Conservation (phyloP, 2,113 vertebrate species). For the Lepus americanus region DNA sequence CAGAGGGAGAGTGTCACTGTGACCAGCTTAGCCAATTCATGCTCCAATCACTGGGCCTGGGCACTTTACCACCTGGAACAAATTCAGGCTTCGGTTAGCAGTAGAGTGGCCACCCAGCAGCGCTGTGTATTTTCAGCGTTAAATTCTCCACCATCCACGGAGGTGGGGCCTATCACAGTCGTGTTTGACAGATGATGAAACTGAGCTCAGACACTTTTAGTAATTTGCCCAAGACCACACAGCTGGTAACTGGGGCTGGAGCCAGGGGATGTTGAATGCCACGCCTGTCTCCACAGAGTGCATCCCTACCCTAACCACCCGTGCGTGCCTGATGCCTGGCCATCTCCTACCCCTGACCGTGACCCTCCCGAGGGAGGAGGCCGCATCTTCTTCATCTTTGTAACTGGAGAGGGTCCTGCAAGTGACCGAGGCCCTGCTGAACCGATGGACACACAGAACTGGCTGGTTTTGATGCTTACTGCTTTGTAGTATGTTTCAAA, state of each 20-base stretch:
- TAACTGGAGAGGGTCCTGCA: background rate
- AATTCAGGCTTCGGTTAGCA: background rate
- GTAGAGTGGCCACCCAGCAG: background rate
- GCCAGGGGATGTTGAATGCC: background rate
- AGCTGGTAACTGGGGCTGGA: background rate
- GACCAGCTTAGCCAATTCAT: background rate
- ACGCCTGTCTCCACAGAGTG: background rate
- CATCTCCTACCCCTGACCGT: fast-evolving
- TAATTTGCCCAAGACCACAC: background rate
- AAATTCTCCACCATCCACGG: background rate
- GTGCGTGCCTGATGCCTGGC: fast-evolving
- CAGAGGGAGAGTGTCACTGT: background rate
- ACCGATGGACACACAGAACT: background rate
- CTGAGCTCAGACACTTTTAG: background rate
- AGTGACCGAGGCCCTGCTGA: background rate
- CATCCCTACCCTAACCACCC: background rate
- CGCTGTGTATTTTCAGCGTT: background rate
- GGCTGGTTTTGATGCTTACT: constrained; percentile 67
- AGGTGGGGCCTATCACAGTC: background rate
- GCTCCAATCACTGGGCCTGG: background rate
- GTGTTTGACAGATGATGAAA: background rate
- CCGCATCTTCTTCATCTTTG: background rate
- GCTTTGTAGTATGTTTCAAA: constrained; percentile 70
- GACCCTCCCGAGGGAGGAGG: background rate
- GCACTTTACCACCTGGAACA: background rate